Base-by-base conservation (phyloP, 2,113 vertebrate genomes). In the Actenoides lindsayi region DNA sequence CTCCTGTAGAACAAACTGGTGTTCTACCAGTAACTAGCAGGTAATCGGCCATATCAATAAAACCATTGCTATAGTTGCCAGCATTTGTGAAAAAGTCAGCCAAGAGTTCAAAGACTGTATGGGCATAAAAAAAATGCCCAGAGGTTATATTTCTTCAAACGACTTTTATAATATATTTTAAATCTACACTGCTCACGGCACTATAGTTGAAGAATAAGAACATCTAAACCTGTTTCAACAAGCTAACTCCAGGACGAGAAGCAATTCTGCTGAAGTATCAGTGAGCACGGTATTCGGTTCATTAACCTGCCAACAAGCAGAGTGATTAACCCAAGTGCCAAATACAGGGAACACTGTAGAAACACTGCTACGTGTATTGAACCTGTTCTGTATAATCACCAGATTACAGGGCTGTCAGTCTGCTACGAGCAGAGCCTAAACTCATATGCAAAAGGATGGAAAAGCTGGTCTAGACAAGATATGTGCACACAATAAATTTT, bases 141-240 rank as follows among this genome's bases (percentile, higher is more conserved):
- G 44, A 93, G 5, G 73, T 2, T 48, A 9, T 31, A 62, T 51
- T 93, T 77, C 57, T 93, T 92, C 64, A 75, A 35, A 41, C 77
- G 1, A 95, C 19, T 92, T 95, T 20, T 37, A 59, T 10, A 69
- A 60, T 53, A 59, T 67, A 54, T 74, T 96, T 93, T 48, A 70
- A 76, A 81, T n/a, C 89, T 74, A 59, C 50, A 35, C 50, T 86
- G 83, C 86, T 95, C 88, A 86, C 1, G 0, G 86, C 86, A 70
- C 71, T 80, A 17, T 41, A 90, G 54, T 64, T 82, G 27, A 63
- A 86, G 59, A 51, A 60, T 41, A 64, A 77, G 68, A 93, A 57
- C 30, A 67, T 51, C 53, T 54, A 74, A 84, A 90, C 79, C 76
- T 86, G 92, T 92, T 96, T 87, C 91, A 90, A 96, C 93, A 94